Base-by-base conservation (phyloP, 2,113 vertebrate species). In the Pachyramphus minor region DNA sequence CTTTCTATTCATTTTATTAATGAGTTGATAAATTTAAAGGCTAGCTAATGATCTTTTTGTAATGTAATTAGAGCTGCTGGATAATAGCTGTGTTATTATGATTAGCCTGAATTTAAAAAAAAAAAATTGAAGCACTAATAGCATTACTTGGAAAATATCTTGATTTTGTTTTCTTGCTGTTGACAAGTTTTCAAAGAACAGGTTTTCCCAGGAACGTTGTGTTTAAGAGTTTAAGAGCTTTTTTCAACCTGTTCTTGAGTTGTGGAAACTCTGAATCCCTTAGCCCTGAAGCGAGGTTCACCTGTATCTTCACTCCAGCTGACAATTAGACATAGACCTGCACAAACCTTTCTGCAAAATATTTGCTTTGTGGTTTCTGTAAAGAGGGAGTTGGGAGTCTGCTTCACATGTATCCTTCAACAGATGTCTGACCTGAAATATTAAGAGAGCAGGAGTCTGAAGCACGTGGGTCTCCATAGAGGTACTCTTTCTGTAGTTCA, bases 161-260 rank as follows among this genome's bases (percentile, higher is more conserved):
- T n/a, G 16, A 31, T 62, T 78, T 44, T 37, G 12, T 11, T 64
- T 89, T 45, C 53, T 75, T 60, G 25, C 25, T 79, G 44, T 84
- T 89, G 14, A 37, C 11, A 84, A n/a, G 11, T 81, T 84, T 78
- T 72, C 14, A 68, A 77, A 47, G 10, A 60, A 14, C 7, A 41
- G 17, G 6, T 86, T 91, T 90, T 83, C 59, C n/a, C 44, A 58
- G 20, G 20, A 84, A 64, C 42, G 30, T 12, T 77, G n/a, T 62
- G 21, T 83, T 90, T 74, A 45, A 83, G 56, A 83, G 14, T 73
- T 92, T 83, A 85, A 76, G 72, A 91, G 8, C 11, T 33, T 90
- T 90, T 89, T 66, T 66, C 35, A 42, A 37, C 23, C 17, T 66
- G 22, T 55, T 80, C 8, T 6, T 31, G 39, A n/a, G 11, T 2